These are phyloP conservation scores for Calliphora vomitoria DNA, from an alignment of 2,888 invertebrate genomes.

Conservation along the genomic window DNA sequence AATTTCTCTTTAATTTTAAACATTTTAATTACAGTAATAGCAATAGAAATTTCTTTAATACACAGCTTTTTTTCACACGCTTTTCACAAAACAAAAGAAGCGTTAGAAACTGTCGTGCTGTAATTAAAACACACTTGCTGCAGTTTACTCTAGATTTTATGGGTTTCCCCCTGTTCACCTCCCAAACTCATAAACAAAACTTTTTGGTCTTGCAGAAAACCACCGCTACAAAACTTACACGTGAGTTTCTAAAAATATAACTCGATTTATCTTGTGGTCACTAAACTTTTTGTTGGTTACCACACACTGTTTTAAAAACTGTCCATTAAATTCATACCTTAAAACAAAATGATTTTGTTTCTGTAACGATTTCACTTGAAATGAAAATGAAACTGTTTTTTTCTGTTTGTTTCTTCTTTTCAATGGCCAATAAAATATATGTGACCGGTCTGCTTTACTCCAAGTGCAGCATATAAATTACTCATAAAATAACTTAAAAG, in stretches of 20 bases:
- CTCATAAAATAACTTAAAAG: neutral
- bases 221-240: neutral
- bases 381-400: conserved; percentile 61
- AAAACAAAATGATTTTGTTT: neutral
- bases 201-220: neutral
- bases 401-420: neutral
- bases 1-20: conserved; percentile 49
- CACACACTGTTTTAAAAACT: neutral
- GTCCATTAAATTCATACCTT: neutral
- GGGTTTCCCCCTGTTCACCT: neutral
- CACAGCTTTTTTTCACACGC: conserved; percentile 25
- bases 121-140: conserved; percentile 29
- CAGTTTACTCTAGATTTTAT: conserved; percentile 3
- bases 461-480: conserved; percentile 1
- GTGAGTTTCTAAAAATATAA: neutral
- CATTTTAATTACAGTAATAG: conserved; percentile 13
- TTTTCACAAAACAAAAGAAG: conserved; percentile 16
- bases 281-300: conserved; percentile 25
- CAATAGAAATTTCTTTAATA: neutral
- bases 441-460: neutral
- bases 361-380: conserved; percentile 47
- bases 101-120: neutral
- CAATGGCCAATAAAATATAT: conserved; percentile 19
- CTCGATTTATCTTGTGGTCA: neutral
- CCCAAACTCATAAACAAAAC: no score